Evolutionary conservation across 1,140 invertebrate genomes (phyloP).

Genomic region (Cydia pomonella): DNA sequence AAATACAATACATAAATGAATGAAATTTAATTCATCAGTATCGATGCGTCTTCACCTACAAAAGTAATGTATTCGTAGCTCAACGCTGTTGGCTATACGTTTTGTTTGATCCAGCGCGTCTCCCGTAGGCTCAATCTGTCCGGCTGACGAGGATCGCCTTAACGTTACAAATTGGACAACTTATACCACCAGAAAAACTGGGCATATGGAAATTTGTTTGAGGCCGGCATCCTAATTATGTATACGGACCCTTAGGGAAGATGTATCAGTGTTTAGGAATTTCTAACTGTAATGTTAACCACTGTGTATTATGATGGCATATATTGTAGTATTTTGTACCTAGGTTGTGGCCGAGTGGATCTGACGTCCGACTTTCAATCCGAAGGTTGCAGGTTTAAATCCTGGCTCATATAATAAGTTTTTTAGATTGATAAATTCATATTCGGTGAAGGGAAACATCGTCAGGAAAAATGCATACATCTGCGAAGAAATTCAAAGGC

Average conservation of each 20-base stretch:
- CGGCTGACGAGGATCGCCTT: slow-evolving; percentile 49
- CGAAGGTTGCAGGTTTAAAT: too few species aligned
- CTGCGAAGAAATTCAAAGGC: too few species aligned
- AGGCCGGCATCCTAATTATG: not conserved
- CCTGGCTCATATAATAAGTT: too few species aligned
- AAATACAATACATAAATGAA: too few species aligned
- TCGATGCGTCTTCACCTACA: too few species aligned
- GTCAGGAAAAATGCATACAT: too few species aligned
- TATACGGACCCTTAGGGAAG: not conserved
- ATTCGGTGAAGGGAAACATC: too few species aligned
- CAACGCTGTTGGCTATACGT: not conserved
- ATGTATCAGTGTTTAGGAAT: not conserved
- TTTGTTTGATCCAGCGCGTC: slow-evolving; percentile 53
- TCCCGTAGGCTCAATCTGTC: slow-evolving; percentile 51
- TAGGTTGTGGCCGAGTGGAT: too few species aligned
- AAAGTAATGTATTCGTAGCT: slow-evolving; percentile 23
- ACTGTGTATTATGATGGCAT: not conserved
- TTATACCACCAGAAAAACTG: slow-evolving; percentile 45
- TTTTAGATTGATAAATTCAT: too few species aligned
- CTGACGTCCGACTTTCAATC: too few species aligned
- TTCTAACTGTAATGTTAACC: not conserved
- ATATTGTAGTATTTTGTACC: not conserved
- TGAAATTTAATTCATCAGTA: too few species aligned
- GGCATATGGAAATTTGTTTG: slow-evolving; percentile 33
- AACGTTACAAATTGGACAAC: slow-evolving; percentile 61